Conservation (phyloP, 2,888 invertebrate genomes). For the Eubasilissa splendida region DNA sequence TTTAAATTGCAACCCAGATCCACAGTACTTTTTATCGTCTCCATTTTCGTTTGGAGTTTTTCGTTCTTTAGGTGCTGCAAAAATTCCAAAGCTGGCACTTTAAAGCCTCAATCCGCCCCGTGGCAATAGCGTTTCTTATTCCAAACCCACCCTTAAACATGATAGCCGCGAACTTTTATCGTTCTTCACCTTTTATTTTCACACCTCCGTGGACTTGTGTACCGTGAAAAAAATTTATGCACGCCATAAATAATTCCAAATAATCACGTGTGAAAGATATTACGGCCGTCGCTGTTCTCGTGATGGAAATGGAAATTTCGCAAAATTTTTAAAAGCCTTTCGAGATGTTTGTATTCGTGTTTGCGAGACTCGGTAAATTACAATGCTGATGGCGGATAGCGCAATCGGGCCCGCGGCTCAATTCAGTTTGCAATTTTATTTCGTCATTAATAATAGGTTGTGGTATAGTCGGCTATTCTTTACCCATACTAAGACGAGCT, state of each 20-base stretch:
- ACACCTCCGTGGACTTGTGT: slow-evolving; percentile 46
- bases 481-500: too few species aligned
- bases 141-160: slow-evolving; percentile 40
- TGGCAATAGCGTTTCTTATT: slow-evolving; percentile 33
- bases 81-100: background rate
- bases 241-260: slow-evolving; percentile 56
- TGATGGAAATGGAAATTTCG: slow-evolving; percentile 36
- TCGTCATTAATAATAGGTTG: too few species aligned
- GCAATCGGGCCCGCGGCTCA: too few species aligned
- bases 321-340: slow-evolving; percentile 3
- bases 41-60: too few species aligned
- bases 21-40: too few species aligned
- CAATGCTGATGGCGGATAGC: too few species aligned
- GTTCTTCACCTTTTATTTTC: slow-evolving; percentile 56
- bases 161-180: slow-evolving; percentile 58
- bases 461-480: too few species aligned
- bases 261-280: slow-evolving; percentile 55
- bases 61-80: too few species aligned
- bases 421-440: too few species aligned
- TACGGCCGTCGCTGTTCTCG: slow-evolving; percentile 30
- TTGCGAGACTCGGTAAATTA: background rate
- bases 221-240: slow-evolving; percentile 52
- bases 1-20: too few species aligned
- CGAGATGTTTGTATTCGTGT: slow-evolving; percentile 2
- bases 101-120: background rate